Conservation (phyloP, 2,888 invertebrate species). For the Microplitis deprimator region DNA sequence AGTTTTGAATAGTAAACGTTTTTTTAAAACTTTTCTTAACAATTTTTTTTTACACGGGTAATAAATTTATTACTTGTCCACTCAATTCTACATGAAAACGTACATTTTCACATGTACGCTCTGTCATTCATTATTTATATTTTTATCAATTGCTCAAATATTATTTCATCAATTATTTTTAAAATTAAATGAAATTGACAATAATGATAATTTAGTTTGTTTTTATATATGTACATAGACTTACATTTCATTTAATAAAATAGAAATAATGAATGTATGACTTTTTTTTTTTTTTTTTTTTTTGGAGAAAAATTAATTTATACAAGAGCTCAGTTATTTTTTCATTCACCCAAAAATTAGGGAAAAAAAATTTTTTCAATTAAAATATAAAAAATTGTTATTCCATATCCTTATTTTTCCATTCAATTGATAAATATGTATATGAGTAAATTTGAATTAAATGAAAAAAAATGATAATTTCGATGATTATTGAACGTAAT, state of each 20-base stretch:
- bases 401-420: neutral
- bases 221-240: neutral
- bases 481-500: neutral
- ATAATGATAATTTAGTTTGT: neutral
- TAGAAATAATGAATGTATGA: neutral
- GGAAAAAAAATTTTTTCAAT: neutral
- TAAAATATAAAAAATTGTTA: neutral
- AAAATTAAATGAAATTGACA: neutral
- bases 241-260: neutral
- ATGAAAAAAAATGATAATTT: neutral
- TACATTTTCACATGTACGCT: neutral
- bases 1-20: too few relatives aligned
- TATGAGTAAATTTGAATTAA: neutral
- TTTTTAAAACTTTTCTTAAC: too few relatives aligned
- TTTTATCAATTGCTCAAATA: neutral
- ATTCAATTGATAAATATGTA: neutral
- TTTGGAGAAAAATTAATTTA: neutral
- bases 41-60: too few relatives aligned
- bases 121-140: neutral
- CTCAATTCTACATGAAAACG: neutral
- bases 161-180: too few relatives aligned
- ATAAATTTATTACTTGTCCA: too few relatives aligned
- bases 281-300: too few relatives aligned
- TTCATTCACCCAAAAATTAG: neutral
- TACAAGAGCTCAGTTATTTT: neutral